These are phyloP conservation scores for Chloropsis cyanopogon DNA, from an alignment of 2,113 vertebrate species.

Conservation along the genomic window DNA sequence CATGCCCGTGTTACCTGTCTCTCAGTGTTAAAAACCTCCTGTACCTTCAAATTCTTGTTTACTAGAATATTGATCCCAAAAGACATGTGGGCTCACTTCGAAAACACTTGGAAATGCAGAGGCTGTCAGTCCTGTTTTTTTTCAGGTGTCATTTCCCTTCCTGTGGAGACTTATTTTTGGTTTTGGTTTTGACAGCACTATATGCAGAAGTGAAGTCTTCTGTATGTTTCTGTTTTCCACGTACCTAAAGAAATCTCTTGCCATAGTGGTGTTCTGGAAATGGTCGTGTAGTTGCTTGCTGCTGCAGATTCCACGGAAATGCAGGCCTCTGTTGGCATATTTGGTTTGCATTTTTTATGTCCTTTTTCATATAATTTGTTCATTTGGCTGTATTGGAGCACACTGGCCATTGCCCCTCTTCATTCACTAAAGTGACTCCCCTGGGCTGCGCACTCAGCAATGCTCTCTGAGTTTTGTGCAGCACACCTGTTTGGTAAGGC, in stretches of 20 bases:
- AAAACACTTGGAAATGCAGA: background rate
- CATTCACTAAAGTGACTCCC: background rate
- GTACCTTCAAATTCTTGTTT: background rate
- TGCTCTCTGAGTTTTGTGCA: background rate
- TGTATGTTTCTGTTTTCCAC: background rate
- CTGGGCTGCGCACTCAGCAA: background rate
- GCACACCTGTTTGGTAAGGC: background rate
- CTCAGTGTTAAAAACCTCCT: background rate
- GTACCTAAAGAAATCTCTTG: background rate
- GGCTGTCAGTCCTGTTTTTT: background rate
- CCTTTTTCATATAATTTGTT: rapidly evolving
- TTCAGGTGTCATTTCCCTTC: background rate
- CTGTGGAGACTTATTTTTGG: background rate
- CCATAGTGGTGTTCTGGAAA: background rate
- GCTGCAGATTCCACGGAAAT: background rate
- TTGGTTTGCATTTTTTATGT: background rate
- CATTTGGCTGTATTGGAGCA: background rate
- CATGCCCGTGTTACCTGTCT: background rate
- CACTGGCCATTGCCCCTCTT: rapidly evolving
- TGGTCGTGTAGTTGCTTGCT: background rate
- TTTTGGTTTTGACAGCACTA: background rate
- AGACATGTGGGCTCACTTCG: background rate
- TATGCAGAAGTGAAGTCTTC: background rate
- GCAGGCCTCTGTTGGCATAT: rapidly evolving
- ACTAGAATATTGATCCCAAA: background rate